phyloP scores from a whole-genome alignment of 2,888 invertebrate species.

The Drosophila longiperda region DNA sequence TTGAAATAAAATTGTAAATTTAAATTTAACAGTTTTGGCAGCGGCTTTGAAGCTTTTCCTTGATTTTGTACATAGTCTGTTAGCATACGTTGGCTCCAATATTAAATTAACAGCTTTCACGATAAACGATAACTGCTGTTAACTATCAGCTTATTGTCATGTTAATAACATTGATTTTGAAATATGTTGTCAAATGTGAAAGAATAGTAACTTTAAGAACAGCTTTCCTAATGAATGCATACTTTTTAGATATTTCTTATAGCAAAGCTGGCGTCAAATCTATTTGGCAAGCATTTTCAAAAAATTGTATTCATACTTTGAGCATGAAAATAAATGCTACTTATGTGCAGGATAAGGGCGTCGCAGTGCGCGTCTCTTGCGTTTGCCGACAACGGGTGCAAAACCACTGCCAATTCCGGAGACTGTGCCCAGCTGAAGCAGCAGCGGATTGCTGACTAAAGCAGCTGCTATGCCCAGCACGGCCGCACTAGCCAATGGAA shows the following conservation, averaged over 20 bases:
- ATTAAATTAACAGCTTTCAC: not conserved
- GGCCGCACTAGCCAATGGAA: constrained; percentile 92
- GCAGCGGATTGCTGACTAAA: constrained; percentile 90
- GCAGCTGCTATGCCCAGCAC: constrained; percentile 93
- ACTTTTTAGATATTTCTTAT: not conserved
- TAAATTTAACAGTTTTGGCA: constrained; percentile 10
- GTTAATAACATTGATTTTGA: not conserved
- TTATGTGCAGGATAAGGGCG: constrained; percentile 34
- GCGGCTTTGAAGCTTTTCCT: not conserved
- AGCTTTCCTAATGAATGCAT: not conserved
- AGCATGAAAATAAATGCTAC: constrained; percentile 4
- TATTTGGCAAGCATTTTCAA: constrained; percentile 28
- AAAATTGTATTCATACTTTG: not conserved
- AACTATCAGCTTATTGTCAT: not conserved
- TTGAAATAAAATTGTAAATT: not conserved
- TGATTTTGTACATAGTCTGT: constrained; percentile 23
- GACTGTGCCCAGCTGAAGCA: constrained; percentile 91
- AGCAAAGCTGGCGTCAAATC: constrained; percentile 5
- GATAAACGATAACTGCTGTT: constrained; percentile 22
- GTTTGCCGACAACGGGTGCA: constrained; percentile 74
- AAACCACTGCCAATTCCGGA: constrained; percentile 87
- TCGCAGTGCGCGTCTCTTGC: constrained; percentile 68
- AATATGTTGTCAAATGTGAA: not conserved
- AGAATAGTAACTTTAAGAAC: not conserved
- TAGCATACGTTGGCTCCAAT: constrained; percentile 7